These are phyloP conservation scores for Emydocephalus ijimae DNA, from an alignment of 2,113 vertebrate genomes.

Conservation along the genomic window DNA sequence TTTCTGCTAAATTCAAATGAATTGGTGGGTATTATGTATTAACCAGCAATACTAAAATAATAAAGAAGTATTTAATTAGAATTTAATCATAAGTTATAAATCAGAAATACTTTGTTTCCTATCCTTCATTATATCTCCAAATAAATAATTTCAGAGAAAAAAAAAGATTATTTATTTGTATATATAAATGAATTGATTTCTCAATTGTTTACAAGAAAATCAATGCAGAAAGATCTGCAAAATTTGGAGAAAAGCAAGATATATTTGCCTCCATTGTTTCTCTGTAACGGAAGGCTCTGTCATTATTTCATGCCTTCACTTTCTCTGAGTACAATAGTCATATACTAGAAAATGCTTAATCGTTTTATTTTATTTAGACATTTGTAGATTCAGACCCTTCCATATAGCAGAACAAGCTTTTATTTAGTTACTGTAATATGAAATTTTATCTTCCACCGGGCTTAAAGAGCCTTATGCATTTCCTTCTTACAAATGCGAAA, in stretches of 20 bases:
- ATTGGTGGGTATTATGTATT: neutral
- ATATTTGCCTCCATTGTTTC: neutral
- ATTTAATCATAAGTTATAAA: neutral
- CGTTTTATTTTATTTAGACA: neutral
- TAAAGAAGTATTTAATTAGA: neutral
- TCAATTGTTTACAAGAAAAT: neutral
- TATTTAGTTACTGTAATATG: neutral
- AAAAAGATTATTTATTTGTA: neutral
- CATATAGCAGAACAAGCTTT: neutral
- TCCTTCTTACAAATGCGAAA: slow-evolving; percentile 41
- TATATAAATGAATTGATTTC: neutral
- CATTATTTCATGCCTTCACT: neutral
- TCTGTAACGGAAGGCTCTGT: neutral
- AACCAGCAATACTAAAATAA: neutral
- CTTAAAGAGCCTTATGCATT: slow-evolving; percentile 31
- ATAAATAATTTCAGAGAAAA: neutral
- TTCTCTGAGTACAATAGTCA: neutral
- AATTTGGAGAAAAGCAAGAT: neutral
- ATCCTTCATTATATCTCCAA: neutral
- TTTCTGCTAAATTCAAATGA: neutral
- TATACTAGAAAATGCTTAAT: neutral
- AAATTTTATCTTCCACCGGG: neutral
- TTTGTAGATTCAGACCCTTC: neutral
- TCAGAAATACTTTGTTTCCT: neutral
- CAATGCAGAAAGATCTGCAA: neutral